Base-by-base conservation (phyloP, 2,113 vertebrate genomes). In the Chrysemys picta region DNA sequence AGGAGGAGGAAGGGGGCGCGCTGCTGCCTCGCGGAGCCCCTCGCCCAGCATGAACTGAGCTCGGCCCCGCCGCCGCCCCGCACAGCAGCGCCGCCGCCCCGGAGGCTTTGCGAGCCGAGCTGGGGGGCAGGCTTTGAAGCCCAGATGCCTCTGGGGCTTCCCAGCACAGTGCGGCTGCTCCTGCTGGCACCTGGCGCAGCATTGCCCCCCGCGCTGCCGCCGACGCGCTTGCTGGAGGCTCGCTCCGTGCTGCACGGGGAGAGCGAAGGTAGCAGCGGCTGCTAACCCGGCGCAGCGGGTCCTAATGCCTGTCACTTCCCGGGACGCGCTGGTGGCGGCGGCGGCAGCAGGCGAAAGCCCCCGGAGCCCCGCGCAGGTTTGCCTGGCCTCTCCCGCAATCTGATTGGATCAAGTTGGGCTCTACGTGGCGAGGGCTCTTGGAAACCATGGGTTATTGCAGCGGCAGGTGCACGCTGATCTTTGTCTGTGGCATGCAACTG, bases 401-500 rank as follows among this genome's bases (percentile, higher is more conserved):
- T 98, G 97, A 98, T 97, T 95, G 98, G 98, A 97, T 97, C 96
- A 84, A 95, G 96, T 96, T 92, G 97, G 97, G 95, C 94, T 86
- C 90, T 83, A 90, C 98, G 98, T 98, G 96, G 97, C 96, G 89
- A 96, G 96, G 97, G 97, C 95, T 96, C 97, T 98, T 96, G 96
- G 97, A 95, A 98, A 98, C 97, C 98, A 99, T 99, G 99, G 99
- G 99, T 97, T 99, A 99, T 98, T 99, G 99, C 98, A 99, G 99
- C 93, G 99, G 99, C 97, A 99, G 99, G 98, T 99, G 99, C 96
- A 99, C 99, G 97, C 98, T 99, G 95, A 98, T 99, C 97, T 99
- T 99, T 97, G 98, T 99, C 98, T 99, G 99, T 98, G 99, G 99
- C 98, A 99, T 99, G 98, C 99, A 99, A 98, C 98, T 99, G 99